Conservation (phyloP, 2,797 vertebrate species). For the Hemitrygon akajei region DNA sequence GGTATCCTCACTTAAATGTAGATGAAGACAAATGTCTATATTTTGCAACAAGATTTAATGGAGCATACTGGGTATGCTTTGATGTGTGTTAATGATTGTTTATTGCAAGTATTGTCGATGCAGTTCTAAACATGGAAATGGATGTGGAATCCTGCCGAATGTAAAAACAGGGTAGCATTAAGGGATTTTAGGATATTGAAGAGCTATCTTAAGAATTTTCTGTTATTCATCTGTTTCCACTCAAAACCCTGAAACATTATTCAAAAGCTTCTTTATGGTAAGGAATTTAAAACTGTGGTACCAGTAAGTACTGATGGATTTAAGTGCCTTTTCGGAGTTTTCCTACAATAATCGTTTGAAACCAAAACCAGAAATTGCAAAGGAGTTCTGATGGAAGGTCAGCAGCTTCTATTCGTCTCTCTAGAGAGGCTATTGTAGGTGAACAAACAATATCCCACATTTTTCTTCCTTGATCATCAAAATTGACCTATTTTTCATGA, state of each 20-base stretch:
- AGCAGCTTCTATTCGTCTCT: background rate
- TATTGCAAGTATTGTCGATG: background rate
- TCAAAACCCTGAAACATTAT: background rate
- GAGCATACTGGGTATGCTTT: background rate
- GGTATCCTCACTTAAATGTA: background rate
- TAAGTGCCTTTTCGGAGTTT: background rate
- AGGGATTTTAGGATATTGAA: background rate
- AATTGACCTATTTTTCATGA: background rate
- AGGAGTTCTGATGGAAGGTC: background rate
- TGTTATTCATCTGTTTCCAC: conserved; percentile 8
- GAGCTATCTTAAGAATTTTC: background rate
- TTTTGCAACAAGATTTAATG: background rate
- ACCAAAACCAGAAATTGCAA: background rate
- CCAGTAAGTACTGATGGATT: background rate
- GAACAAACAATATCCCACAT: background rate
- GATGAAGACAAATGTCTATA: background rate
- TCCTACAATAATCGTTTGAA: background rate
- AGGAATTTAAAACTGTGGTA: background rate
- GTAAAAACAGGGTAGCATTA: background rate
- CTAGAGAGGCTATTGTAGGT: background rate
- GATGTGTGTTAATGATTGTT: background rate
- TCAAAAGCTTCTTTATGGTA: background rate
- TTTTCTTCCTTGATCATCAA: background rate
- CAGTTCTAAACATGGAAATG: background rate
- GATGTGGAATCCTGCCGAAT: background rate